Base-by-base conservation (phyloP, 2,113 vertebrate species). In the Chloropsis hardwickii region DNA sequence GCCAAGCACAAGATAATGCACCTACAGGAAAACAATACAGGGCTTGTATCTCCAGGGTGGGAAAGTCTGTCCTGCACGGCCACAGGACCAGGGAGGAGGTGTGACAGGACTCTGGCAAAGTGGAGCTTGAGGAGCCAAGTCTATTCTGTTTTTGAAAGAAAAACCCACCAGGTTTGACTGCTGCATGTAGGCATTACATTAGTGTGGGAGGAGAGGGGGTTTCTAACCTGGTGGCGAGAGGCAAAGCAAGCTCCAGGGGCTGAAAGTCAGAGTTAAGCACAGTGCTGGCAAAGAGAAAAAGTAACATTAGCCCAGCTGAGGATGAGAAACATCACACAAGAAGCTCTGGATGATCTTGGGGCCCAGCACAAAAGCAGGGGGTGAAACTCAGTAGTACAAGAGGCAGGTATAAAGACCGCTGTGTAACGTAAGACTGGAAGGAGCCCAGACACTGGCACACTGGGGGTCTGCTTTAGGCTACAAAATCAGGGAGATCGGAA, bases 381-480 rank as follows among this genome's bases (percentile, higher is more conserved):
- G 8, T 61, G 54, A 88, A 80, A 83, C 48, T 83, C 70, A 72
- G 60, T 14, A 80, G 62, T 73, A 83, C 24, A 78, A 86, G 81
- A 82, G 5, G 14, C 88, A 92, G 92, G 86, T 88, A 92, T 61
- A 73, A 81, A 88, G 77, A 25, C 18, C 1, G 4, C 44, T 37
- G 22, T 45, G 81, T 72, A 90, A 95, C 1, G 0, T 21, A 93
- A 92, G 74, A 87, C 66, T 96, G 95, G 94, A 94, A 92, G 88
- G 51, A 95, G 27, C 83, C 71, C 95, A 94, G 95, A 95, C 90
- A 69, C 29, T 64, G 53, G 40, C 95, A 88, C 44, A 8, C 83
- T 73, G 40, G 72, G 91, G 69, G 80, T 90, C 91, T 94, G 94
- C 96, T 95, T 84, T 45, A 92, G 92, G 95, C 94, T 93, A 93